Conservation (phyloP, 2,888 invertebrate species). For the Agriopis marginaria region DNA sequence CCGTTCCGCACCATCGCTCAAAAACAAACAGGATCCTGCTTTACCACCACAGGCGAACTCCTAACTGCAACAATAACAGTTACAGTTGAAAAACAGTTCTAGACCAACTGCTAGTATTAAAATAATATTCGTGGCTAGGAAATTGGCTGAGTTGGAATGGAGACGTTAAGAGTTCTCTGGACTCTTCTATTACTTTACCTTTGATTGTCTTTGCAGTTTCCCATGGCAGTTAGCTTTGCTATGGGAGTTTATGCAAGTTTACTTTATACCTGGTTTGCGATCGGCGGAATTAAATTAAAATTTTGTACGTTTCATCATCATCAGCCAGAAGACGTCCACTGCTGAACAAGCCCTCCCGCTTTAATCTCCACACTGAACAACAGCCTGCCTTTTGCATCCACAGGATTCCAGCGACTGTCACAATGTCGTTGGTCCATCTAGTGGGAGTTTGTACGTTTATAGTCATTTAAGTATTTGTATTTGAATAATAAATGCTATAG, state of each 20-base stretch:
- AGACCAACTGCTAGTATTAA: slow-evolving; percentile 45
- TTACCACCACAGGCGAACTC: slow-evolving; percentile 58
- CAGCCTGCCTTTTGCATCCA: too few species aligned
- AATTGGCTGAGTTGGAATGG: slow-evolving; percentile 78
- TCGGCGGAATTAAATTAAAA: not conserved
- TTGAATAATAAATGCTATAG: too few species aligned
- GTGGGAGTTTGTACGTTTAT: too few species aligned
- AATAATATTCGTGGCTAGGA: slow-evolving; percentile 60
- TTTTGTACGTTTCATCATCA: not conserved
- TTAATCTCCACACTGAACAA: too few species aligned
- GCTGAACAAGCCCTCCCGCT: too few species aligned
- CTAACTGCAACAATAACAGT: slow-evolving; percentile 61
- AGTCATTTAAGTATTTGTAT: too few species aligned
- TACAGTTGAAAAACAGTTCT: slow-evolving; percentile 41
- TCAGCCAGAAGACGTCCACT: too few species aligned
- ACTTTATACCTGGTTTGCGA: slow-evolving; percentile 12
- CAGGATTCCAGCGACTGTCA: too few species aligned
- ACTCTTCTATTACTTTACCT: slow-evolving; percentile 35
- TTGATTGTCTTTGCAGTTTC: slow-evolving; percentile 37
- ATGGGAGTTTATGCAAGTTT: slow-evolving; percentile 37
- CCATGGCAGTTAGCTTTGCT: slow-evolving; percentile 47
- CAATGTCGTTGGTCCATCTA: too few species aligned
- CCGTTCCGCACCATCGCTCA: slow-evolving; percentile 44
- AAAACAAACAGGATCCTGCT: slow-evolving; percentile 44
- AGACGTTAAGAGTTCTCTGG: slow-evolving; percentile 64